Conservation (phyloP, 2,113 vertebrate species). For the Indicator maculatus region DNA sequence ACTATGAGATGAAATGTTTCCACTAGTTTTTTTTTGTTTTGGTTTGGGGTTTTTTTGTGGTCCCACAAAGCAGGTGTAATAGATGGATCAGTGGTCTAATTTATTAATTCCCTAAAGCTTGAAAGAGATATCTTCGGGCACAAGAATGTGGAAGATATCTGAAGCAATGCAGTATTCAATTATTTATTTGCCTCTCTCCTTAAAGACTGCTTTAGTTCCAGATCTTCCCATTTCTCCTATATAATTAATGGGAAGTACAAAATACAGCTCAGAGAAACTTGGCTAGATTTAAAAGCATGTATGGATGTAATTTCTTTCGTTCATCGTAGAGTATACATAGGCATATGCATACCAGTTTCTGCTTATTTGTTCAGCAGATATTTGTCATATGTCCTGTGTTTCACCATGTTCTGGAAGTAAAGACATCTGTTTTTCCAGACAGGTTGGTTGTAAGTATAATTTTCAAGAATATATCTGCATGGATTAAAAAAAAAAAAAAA, state of each 20-base stretch:
- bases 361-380: neutral
- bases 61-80: slow-evolving; percentile 32
- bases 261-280: slow-evolving; percentile 3
- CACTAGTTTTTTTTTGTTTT: neutral
- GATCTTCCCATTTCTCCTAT: slow-evolving; percentile 49
- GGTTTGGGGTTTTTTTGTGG: neutral
- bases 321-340: neutral
- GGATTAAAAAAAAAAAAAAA: neutral
- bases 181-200: slow-evolving; percentile 62
- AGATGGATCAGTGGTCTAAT: slow-evolving; percentile 33
- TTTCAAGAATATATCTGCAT: neutral
- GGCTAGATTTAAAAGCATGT: neutral
- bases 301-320: neutral
- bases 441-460: neutral
- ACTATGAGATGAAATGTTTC: neutral
- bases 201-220: slow-evolving; percentile 51
- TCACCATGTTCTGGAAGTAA: neutral
- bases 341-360: neutral
- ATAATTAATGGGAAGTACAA: slow-evolving; percentile 57
- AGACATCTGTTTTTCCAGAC: neutral
- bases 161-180: slow-evolving; percentile 46
- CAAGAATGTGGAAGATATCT: slow-evolving; percentile 30
- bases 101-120: slow-evolving; percentile 60
- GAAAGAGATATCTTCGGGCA: slow-evolving; percentile 42
- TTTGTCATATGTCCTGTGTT: neutral